Evolutionary conservation across 2,797 vertebrate species (phyloP), one percentile per base, ranked within the genome.

Genomic region (Liparis tanakae): DNA sequence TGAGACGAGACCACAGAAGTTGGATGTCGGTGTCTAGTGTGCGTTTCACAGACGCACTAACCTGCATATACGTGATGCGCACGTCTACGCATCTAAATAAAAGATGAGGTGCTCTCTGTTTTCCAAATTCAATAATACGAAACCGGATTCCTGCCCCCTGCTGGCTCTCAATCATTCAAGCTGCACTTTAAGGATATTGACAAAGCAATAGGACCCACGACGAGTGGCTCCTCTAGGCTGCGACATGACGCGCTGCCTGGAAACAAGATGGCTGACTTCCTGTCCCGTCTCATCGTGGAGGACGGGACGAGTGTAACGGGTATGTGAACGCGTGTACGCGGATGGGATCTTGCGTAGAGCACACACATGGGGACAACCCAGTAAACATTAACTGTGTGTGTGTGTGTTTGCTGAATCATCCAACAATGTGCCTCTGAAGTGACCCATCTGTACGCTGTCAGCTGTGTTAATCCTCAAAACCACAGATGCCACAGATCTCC

Each of bases 141-240:
- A 78, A 87, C 65, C 56, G 18, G 78, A 88, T 18, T 53, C 79
- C 20, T 34, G 39, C 10, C 4, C 54, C 18, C 4, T 13, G 22
- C 46, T 7, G 22, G 65, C 59, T 46, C 22, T 87, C 34, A 89
- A 88, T 87, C 79, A 89, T 15, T 87, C 57, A 91, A 80, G 67
- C 55, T 63, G 59, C 64, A 72, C 81, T 84, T 83, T 7, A 30
- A 81, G 71, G 58, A 76, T 54, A 81, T 63, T 20, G 65, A 70
- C 34, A 60, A 41, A 73, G 57, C 43, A 70, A 83, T 67, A 56
- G 69, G 59, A 70, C 58, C 76, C 70, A 59, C 50, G 56, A 59
- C 50, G 56, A 81, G 4, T 3, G 62, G 36, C 68, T 72, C 67
- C 78, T 84, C 36, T 3, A 59, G 56, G 64, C 15, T 56, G 36